Base-by-base conservation (phyloP, 1,140 invertebrate genomes). In the Cotesia chilonis region DNA sequence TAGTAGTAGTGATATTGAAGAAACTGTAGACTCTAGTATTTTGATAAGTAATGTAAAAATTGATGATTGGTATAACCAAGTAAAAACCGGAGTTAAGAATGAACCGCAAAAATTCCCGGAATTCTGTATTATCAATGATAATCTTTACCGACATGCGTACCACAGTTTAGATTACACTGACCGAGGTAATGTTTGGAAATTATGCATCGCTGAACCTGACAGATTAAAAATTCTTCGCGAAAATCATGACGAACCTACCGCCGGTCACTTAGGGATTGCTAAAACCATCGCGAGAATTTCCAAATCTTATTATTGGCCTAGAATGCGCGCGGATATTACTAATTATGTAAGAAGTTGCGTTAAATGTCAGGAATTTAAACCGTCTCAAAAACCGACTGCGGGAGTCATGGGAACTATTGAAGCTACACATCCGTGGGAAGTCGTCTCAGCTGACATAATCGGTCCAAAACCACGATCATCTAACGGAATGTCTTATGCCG, bases 11-110 rank as follows among this genome's bases (percentile, higher is more conserved):
- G 35, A 64, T 36, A 73, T 51, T 38, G 20, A 68, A 51, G n/a
- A 60, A 60, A 5, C 52, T 4, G 71, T 75, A 77, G 28, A 37
- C 38, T 41, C 9, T 41, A 41, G 38, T 76, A 17, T 81, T 81
- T 68, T 77, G 68, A 17, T n/a, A 70, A 7, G 0, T 17, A 52
- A n/a, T n/a, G 41, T 75, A 60, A 38, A 80, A 3, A 72, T 68
- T 65, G 82, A 81, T 59, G 64, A 81, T 10, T 79, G 80, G 7
- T 76, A 79, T 60, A 10, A 71, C n/a, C 4, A 10, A 63, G 14
- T 70, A 10, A 10, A 38, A 12, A 1, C 14, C 65, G 12, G 68
- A 77, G 6, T 6, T 9, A 10, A 59, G 61, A 35, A 20, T 2
- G 9, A 75, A 73, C 2, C 51, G 0, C 7, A 69, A 14, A 36